Evolutionary conservation across 1,140 invertebrate genomes (phyloP).

Genomic region (Xylocopa sonorina): DNA sequence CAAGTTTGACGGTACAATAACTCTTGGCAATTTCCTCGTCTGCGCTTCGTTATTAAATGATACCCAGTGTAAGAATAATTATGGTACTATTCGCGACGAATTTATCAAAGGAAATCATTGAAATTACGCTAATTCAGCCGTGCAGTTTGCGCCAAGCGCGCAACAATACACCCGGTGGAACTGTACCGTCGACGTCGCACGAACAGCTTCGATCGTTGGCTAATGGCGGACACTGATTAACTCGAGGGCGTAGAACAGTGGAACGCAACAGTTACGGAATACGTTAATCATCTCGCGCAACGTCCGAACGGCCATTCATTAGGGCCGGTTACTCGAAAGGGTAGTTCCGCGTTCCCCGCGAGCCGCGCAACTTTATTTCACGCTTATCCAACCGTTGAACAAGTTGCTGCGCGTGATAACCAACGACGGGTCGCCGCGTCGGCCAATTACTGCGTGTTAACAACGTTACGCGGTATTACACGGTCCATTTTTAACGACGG

Average conservation of each 20-base stretch:
- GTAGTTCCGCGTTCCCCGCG: background rate
- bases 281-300: background rate
- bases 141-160: too few species aligned
- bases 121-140: too few species aligned
- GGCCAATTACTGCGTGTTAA: slow-evolving; percentile 40
- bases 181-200: too few species aligned
- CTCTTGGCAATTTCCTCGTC: too few species aligned
- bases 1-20: too few species aligned
- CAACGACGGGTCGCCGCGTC: slow-evolving; percentile 8
- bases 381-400: slow-evolving; percentile 41
- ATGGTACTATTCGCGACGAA: too few species aligned
- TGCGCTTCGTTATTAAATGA: too few species aligned
- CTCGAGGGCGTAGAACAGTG: background rate
- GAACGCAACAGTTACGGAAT: background rate
- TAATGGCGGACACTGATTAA: slow-evolving; percentile 34
- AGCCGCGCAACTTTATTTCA: slow-evolving; percentile 34
- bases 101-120: too few species aligned
- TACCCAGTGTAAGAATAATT: too few species aligned
- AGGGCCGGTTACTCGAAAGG: background rate
- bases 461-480: slow-evolving; percentile 18
- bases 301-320: background rate
- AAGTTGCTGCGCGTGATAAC: slow-evolving; percentile 33
- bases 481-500: slow-evolving; percentile 1
- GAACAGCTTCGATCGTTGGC: background rate
- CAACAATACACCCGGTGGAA: too few species aligned